Percentiles rank a stretch among this genome's conserved stretches.
Evolutionary conservation across 1,140 invertebrate species (phyloP).

Genomic region (Copidosoma floridanum): DNA sequence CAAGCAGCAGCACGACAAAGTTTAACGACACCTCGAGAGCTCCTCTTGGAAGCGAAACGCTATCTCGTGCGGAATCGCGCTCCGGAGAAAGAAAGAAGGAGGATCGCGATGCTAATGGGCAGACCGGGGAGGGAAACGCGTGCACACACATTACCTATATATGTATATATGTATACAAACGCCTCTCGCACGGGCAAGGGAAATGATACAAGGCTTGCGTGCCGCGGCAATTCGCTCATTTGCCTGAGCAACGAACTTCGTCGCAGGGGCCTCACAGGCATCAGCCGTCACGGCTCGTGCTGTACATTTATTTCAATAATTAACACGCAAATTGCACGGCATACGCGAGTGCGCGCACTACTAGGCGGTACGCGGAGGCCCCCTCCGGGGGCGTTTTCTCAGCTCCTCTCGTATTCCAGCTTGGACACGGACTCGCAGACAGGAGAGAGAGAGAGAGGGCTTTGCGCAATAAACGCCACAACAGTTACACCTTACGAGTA

Average conservation of each 20-base stretch:
- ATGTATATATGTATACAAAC: no score
- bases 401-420: conserved; percentile 11
- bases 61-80: not conserved
- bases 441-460: not conserved
- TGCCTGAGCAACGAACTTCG: conserved; percentile 50
- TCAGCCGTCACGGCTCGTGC: conserved; percentile 41
- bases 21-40: not conserved
- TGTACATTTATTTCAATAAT: conserved; percentile 54
- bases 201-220: conserved; percentile 41
- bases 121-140: no score
- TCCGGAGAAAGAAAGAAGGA: not conserved
- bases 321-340: conserved; percentile 52
- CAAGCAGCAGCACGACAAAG: not conserved
- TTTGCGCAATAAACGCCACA: not conserved
- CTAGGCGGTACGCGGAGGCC: conserved; percentile 25
- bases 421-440: no score
- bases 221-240: conserved; percentile 51
- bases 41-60: not conserved
- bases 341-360: no score
- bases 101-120: conserved; percentile 42
- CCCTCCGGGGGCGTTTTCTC: conserved; percentile 23
- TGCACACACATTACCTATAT: no score
- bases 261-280: not conserved
- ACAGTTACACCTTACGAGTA: not conserved
- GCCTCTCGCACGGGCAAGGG: no score